phyloP scores from a whole-genome alignment of 2,797 vertebrate genomes.

The Pseudochirops corinnae region DNA sequence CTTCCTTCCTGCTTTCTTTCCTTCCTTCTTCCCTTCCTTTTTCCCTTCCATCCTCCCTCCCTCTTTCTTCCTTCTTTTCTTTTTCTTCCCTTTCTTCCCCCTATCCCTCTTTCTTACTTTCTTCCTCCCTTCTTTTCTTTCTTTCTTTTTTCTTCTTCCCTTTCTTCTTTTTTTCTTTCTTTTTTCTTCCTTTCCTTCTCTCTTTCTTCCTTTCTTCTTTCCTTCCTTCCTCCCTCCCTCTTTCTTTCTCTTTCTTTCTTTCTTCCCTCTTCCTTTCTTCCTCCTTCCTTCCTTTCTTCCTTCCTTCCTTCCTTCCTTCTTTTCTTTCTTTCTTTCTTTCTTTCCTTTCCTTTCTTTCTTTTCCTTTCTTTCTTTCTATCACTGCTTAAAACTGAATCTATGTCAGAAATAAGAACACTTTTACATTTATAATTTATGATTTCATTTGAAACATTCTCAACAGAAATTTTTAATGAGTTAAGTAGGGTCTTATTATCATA shows the following conservation, averaged over 20 bases:
- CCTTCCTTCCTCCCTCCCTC: too few relatives aligned
- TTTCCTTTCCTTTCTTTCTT: not conserved
- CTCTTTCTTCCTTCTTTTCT: too few relatives aligned
- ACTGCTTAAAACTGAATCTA: slow-evolving; percentile 47
- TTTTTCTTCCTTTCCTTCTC: not conserved
- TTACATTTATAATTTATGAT: slow-evolving; percentile 26
- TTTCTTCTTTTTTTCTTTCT: too few relatives aligned
- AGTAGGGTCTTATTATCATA: slow-evolving; percentile 68
- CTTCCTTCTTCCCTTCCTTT: too few relatives aligned
- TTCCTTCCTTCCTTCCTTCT: fast-evolving
- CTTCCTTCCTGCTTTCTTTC: too few relatives aligned
- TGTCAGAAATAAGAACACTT: slow-evolving; percentile 50
- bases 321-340: too few relatives aligned
- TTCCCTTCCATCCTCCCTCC: too few relatives aligned
- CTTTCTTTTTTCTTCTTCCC: too few relatives aligned
- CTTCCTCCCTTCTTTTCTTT: not conserved
- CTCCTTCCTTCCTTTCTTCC: fast-evolving
- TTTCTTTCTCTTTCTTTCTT: too few relatives aligned
- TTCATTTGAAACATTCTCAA: slow-evolving; percentile 23
- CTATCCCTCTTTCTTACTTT: not conserved
- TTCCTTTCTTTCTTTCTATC: not conserved
- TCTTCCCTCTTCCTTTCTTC: too few relatives aligned
- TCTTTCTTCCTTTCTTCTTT: too few relatives aligned
- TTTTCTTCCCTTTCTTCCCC: not conserved
- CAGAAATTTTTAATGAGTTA: slow-evolving; percentile 66